Evolutionary conservation across 2,888 invertebrate genomes (phyloP), one percentile per base, ranked within the genome.

Genomic region (Nomada fabriciana): DNA sequence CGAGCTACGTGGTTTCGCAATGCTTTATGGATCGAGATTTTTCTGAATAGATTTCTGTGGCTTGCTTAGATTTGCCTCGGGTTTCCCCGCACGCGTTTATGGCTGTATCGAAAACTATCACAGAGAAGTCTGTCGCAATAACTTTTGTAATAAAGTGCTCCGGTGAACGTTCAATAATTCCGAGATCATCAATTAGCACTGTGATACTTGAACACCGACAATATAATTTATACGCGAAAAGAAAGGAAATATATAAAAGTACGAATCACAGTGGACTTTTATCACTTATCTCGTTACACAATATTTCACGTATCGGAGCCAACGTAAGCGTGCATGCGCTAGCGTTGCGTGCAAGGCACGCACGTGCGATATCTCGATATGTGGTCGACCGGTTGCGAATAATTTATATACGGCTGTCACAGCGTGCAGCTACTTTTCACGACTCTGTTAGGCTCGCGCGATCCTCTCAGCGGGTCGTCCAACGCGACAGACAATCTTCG

Each of bases 381-480:
- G 74, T 50, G 55, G 60, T 63, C 75, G 52, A 29, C 25, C 67
- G 57, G 36, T 47, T 20, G 43, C 63, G 57, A 72, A 71, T 72
- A 82, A 82, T 82, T 80, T 80, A 80, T 82, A 76, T 42, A 15
- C 57, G 23, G 61, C 75, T 36, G 75, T 80, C 71, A 57, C 47
- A n/a, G 20, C 52, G 75, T 23, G 71, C 64, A n/a, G 67, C 80
- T 61, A 59, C 75, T 71, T 71, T 67, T 71, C 80, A 65, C 53
- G 79, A 52, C 73, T 79, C 65, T 67, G 74, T 82, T 67, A 67
- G 69, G 65, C 60, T n/a, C 53, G 73, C 52, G 55, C 57, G 65
- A 60, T 63, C 57, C 59, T 64, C 76, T 15, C 80, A 80, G 82
- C 82, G 68, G 76, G 80, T 57, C 65, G 68, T 53, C 55, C 42